Conservation (phyloP, 2,113 vertebrate species). For the Burhinus bistriatus region DNA sequence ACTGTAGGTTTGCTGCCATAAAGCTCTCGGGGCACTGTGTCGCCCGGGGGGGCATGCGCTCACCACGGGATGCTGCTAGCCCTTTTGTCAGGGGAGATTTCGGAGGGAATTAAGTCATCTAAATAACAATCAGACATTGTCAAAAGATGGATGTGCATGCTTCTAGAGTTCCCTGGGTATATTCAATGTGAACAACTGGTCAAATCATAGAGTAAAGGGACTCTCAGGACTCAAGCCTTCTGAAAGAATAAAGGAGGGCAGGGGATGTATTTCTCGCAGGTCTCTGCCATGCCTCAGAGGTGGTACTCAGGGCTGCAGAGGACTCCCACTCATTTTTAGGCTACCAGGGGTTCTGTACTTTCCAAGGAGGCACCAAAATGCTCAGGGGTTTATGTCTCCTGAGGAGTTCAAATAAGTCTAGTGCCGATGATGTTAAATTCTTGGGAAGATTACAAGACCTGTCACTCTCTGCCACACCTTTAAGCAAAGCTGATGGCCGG, state of each 20-base stretch:
- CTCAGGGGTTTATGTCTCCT: neutral
- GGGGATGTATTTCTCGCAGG: rapidly evolving
- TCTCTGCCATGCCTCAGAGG: neutral
- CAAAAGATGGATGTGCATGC: rapidly evolving
- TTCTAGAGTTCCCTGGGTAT: neutral
- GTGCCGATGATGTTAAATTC: neutral
- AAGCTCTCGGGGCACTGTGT: neutral
- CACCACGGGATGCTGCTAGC: neutral
- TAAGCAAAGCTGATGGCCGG: neutral
- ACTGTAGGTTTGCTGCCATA: neutral
- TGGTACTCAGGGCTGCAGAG: neutral
- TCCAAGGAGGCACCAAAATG: neutral
- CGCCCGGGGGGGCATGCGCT: neutral
- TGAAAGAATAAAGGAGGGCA: neutral
- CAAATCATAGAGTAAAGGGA: rapidly evolving
- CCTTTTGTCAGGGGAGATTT: neutral
- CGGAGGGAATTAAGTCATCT: neutral
- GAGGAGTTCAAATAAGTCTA: rapidly evolving
- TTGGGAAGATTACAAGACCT: neutral
- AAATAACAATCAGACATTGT: rapidly evolving
- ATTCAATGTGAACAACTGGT: rapidly evolving
- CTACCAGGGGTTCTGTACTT: neutral
- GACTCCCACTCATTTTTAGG: neutral
- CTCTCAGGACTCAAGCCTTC: neutral
- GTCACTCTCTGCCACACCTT: neutral